Evolutionary conservation across 2,888 invertebrate species (phyloP).

Genomic region (Acrobasis repandana): DNA sequence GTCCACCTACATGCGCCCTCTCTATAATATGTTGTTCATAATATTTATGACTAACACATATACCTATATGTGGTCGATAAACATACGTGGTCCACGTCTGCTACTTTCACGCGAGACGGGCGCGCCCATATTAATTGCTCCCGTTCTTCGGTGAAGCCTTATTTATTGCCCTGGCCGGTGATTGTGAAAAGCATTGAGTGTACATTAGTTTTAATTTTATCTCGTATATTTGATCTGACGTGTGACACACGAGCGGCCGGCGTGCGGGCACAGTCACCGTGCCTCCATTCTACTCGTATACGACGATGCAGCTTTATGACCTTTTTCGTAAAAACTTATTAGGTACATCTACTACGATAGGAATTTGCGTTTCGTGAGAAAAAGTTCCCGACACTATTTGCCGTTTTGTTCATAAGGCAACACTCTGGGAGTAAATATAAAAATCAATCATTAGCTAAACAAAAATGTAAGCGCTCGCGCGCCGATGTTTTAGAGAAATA

Average conservation of each 20-base stretch:
- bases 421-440: slow-evolving; percentile 71
- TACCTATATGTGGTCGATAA: slow-evolving; percentile 48
- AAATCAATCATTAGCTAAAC: slow-evolving; percentile 79
- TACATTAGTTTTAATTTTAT: slow-evolving; percentile 79
- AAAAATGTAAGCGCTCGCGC: slow-evolving; percentile 73
- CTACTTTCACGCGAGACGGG: slow-evolving; percentile 77
- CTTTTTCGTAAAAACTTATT: slow-evolving; percentile 52
- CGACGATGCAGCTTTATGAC: slow-evolving; percentile 33
- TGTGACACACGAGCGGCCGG: slow-evolving; percentile 63
- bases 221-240: slow-evolving; percentile 74
- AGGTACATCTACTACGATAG: slow-evolving; percentile 39
- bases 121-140: slow-evolving; percentile 83
- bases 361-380: slow-evolving; percentile 59
- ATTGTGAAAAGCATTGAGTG: slow-evolving; percentile 79
- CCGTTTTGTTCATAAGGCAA: slow-evolving; percentile 64
- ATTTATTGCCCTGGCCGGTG: slow-evolving; percentile 77
- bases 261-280: slow-evolving; percentile 37
- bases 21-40: slow-evolving; percentile 25
- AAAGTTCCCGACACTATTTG: slow-evolving; percentile 56
- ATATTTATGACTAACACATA: slow-evolving; percentile 28
- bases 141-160: slow-evolving; percentile 80
- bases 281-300: background rate
- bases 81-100: slow-evolving; percentile 65
- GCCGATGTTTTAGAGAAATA: slow-evolving; percentile 81
- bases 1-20: slow-evolving; percentile 21